phyloP scores from a whole-genome alignment of 1,140 invertebrate species.

The Leptopilina clavipes region DNA sequence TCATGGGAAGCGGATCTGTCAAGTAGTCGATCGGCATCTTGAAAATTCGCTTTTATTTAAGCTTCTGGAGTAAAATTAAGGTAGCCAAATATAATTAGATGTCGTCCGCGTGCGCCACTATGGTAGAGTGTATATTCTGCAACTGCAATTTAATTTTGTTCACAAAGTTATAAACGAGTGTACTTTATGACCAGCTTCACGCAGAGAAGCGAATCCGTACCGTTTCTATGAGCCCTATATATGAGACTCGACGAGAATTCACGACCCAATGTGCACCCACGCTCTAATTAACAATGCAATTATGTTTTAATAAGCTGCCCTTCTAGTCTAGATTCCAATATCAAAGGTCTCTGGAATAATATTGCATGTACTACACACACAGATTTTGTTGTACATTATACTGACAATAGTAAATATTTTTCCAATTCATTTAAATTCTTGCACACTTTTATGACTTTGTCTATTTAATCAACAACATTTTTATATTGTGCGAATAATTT shows the following conservation, averaged over 20 bases:
- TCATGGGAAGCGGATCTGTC: slow-evolving; percentile 26
- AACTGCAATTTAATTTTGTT: slow-evolving; percentile 66
- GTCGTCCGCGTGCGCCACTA: too few species aligned
- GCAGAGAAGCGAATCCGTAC: slow-evolving; percentile 39
- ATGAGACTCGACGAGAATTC: slow-evolving; percentile 36
- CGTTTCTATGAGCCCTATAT: slow-evolving; percentile 54
- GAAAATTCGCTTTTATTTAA: too few species aligned
- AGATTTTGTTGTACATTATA: too few species aligned
- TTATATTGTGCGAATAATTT: too few species aligned
- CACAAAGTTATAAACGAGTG: slow-evolving; percentile 60
- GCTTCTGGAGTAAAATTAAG: slow-evolving; percentile 54
- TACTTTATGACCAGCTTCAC: slow-evolving; percentile 55
- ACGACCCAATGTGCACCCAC: slow-evolving; percentile 1
- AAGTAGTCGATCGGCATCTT: slow-evolving; percentile 33
- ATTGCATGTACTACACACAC: too few species aligned
- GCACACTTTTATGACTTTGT: too few species aligned
- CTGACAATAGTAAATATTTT: background rate
- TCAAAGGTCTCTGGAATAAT: slow-evolving; percentile 24
- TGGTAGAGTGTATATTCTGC: slow-evolving; percentile 60
- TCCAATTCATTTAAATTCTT: too few species aligned
- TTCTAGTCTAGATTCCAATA: slow-evolving; percentile 53
- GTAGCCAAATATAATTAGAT: too few species aligned
- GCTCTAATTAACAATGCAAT: slow-evolving; percentile 57
- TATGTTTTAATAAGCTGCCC: slow-evolving; percentile 59
- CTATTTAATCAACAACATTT: too few species aligned